Evolutionary conservation across 2,113 vertebrate genomes (phyloP).

Genomic region (Hystrix brachyura): DNA sequence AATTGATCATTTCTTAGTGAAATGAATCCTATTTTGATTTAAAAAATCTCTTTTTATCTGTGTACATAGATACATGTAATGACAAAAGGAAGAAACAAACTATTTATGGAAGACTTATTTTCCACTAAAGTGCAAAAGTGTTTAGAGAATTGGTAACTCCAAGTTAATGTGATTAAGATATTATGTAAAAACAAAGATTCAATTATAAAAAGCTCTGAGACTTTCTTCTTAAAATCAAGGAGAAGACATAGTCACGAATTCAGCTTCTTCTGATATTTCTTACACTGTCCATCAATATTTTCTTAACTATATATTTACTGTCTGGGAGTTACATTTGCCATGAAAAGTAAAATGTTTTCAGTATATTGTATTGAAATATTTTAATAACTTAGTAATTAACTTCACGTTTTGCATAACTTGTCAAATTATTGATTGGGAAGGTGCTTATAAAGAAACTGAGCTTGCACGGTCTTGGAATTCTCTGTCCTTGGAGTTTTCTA

Average conservation of each 20-base stretch:
- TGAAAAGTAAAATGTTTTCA: conserved; percentile 56
- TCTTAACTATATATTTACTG: neutral
- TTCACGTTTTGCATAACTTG: neutral
- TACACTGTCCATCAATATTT: neutral
- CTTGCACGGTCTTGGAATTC: neutral
- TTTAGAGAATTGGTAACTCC: neutral
- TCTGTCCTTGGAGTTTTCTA: neutral
- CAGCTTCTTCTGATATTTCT: neutral
- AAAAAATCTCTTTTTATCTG: neutral
- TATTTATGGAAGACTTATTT: neutral
- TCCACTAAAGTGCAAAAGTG: neutral
- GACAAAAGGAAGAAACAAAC: neutral
- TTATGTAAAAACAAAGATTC: neutral
- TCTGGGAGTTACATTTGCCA: neutral
- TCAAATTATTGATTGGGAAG: conserved; percentile 22
- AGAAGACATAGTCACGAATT: neutral
- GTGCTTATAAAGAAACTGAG: neutral
- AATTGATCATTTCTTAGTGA: conserved; percentile 14
- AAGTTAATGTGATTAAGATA: conserved; percentile 32
- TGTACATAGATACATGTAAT: neutral
- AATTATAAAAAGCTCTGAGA: conserved; percentile 23
- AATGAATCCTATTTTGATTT: conserved; percentile 13
- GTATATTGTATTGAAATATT: neutral
- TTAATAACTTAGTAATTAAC: neutral
- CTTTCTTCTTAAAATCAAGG: conserved; percentile 13